Conservation (phyloP, 2,888 invertebrate species). For the Harmothoe impar region DNA sequence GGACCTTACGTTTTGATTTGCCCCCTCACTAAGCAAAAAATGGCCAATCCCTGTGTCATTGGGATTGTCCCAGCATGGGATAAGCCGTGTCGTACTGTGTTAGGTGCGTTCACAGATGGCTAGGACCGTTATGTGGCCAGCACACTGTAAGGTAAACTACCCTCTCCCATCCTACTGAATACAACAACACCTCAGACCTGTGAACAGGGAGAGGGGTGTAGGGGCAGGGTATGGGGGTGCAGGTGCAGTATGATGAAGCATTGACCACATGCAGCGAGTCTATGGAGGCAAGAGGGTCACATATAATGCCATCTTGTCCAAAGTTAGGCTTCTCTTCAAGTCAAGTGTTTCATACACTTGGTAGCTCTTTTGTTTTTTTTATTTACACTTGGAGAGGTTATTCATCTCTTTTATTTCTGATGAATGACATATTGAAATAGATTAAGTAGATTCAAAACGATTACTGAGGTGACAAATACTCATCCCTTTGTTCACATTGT, state of each 20-base stretch:
- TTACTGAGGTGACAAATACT: too few species aligned
- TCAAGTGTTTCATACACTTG: too few species aligned
- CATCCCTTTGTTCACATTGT: too few species aligned
- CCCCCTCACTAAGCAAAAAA: not conserved
- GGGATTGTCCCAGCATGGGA: not conserved
- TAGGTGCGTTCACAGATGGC: conserved; percentile 21
- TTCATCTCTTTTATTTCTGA: too few species aligned
- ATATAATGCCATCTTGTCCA: too few species aligned
- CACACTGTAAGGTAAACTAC: not conserved
- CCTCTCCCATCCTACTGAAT: not conserved
- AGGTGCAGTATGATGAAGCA: not conserved
- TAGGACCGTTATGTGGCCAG: not conserved
- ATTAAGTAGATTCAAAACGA: too few species aligned
- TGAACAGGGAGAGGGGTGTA: not conserved
- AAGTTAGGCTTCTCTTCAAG: too few species aligned
- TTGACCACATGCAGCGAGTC: not conserved
- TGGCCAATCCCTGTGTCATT: not conserved
- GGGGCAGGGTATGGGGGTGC: not conserved
- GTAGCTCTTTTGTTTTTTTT: too few species aligned
- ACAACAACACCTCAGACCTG: not conserved
- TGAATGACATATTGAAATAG: too few species aligned
- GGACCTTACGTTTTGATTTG: not conserved
- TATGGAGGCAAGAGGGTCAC: too few species aligned
- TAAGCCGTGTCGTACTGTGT: not conserved
- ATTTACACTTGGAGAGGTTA: too few species aligned